A percentile compares a stretch with the other conserved stretches of the same genome.
These are phyloP conservation scores for Hassar affinis DNA, from an alignment of 2,113 vertebrate genomes.

Conservation along the genomic window DNA sequence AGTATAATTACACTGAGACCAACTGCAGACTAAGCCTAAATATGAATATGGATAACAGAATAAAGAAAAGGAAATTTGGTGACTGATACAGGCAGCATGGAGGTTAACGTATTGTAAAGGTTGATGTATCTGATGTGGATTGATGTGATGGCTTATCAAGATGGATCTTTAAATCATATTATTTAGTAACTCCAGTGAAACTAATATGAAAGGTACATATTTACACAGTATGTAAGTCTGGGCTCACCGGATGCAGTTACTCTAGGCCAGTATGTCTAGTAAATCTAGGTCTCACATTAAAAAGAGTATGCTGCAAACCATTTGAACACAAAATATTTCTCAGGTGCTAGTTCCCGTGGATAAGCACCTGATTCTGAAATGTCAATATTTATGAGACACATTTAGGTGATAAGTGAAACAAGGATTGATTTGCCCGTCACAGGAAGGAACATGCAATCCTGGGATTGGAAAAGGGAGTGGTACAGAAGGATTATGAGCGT, in stretches of 20 bases:
- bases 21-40: not conserved
- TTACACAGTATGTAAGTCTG: not conserved
- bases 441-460: conserved; percentile 11
- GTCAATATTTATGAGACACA: not conserved
- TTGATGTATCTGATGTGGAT: not conserved
- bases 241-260: not conserved
- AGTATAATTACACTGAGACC: not conserved
- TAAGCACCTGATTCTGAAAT: not conserved
- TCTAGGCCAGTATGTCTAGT: no score
- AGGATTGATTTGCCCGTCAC: not conserved
- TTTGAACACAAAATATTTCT: not conserved
- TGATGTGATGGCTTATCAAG: not conserved
- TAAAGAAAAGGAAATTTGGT: not conserved
- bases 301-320: not conserved
- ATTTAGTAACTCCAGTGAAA: not conserved
- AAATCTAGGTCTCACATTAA: not conserved
- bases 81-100: not conserved
- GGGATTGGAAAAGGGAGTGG: conserved; percentile 1
- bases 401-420: conserved; percentile 15
- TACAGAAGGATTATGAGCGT: conserved; percentile 7
- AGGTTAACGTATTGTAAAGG: not conserved
- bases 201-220: not conserved
- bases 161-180: not conserved
- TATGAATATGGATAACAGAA: not conserved
- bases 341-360: not conserved